A percentile compares a stretch with the other conserved stretches of the same genome.
Conservation (phyloP, 2,888 invertebrate genomes). For the Pheosia tremula region DNA sequence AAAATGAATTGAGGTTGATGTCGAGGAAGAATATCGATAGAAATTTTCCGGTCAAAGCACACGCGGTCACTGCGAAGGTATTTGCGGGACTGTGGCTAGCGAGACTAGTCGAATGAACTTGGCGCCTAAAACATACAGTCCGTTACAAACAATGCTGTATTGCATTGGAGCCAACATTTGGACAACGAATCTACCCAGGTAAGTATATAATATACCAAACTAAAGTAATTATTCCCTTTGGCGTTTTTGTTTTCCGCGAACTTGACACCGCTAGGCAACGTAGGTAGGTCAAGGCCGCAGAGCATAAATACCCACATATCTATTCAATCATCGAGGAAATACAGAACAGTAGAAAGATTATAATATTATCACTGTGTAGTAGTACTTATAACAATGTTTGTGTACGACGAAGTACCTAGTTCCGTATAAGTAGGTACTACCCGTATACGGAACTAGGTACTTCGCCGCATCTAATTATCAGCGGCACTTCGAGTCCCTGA, state of each 20-base stretch:
- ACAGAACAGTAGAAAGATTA: too few relatives aligned
- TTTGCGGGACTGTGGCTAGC: constrained; percentile 48
- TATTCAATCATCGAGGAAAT: neutral
- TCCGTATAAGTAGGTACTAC: too few relatives aligned
- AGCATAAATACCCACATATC: neutral
- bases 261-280: neutral
- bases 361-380: too few relatives aligned
- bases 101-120: constrained; percentile 28
- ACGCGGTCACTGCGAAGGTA: constrained; percentile 48
- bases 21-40: constrained; percentile 32
- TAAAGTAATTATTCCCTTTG: constrained; percentile 1
- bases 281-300: neutral
- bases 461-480: too few relatives aligned
- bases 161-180: constrained; percentile 28
- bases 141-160: constrained; percentile 5
- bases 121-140: constrained; percentile 3
- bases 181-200: neutral
- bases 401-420: too few relatives aligned
- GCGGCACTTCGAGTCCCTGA: too few relatives aligned
- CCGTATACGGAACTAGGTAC: too few relatives aligned
- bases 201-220: too few relatives aligned
- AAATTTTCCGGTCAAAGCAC: constrained; percentile 46
- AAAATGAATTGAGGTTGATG: constrained; percentile 16
- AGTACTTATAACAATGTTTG: too few relatives aligned
- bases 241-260: neutral